These are phyloP conservation scores for Carduelis carduelis DNA, from an alignment of 2,797 vertebrate species.

Conservation along the genomic window DNA sequence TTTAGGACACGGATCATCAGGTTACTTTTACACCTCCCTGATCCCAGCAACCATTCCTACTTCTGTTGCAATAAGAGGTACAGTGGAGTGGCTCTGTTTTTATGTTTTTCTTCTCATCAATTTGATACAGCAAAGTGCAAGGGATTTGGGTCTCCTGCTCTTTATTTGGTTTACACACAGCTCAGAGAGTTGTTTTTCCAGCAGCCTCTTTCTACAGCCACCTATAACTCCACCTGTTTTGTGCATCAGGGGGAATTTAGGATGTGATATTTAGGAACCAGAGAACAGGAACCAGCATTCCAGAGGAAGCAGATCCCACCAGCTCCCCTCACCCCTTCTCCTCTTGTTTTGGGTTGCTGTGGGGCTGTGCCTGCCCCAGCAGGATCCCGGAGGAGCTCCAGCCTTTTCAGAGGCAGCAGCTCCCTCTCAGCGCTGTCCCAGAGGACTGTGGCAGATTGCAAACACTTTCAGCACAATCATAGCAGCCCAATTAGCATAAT, in stretches of 20 bases:
- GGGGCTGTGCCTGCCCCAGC: not conserved
- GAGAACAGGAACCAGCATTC: not conserved
- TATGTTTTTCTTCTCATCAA: not conserved
- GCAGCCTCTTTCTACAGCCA: not conserved
- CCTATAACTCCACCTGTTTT: rapidly evolving
- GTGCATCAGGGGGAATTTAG: not conserved
- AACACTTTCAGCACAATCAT: not conserved
- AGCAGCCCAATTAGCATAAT: conserved; percentile 17
- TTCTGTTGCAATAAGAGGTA: not conserved
- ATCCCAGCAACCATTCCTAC: not conserved
- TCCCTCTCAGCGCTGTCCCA: not conserved
- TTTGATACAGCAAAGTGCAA: not conserved
- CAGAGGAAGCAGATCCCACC: not conserved
- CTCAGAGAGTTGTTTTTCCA: not conserved
- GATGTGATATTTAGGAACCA: not conserved
- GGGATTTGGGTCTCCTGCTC: not conserved
- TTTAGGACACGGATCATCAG: not conserved
- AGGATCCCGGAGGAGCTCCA: rapidly evolving
- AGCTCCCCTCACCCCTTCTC: not conserved
- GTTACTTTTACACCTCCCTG: not conserved
- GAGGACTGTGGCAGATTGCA: conserved; percentile 20
- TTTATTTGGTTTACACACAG: not conserved
- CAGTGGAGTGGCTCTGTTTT: not conserved
- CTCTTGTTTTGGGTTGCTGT: not conserved
- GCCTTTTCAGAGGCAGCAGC: not conserved